phyloP scores from a whole-genome alignment of 2,113 vertebrate species.

The Psilopsiagon aurifrons region DNA sequence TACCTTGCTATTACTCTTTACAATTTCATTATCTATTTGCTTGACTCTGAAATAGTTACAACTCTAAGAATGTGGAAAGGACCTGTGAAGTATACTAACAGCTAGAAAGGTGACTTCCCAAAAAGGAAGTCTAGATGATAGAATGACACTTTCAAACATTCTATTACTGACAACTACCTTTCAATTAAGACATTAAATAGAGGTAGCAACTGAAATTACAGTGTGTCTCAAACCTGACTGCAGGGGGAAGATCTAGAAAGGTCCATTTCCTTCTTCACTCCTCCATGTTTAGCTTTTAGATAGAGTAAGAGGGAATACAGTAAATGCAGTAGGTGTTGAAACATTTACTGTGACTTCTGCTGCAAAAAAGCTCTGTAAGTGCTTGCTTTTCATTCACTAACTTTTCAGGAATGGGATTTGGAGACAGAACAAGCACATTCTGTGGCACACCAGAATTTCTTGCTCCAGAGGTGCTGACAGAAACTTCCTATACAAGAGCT shows the following conservation, averaged over 20 bases:
- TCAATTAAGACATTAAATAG: neutral
- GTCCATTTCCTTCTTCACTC: neutral
- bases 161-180: neutral
- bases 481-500: constrained; percentile 96
- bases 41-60: neutral
- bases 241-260: neutral
- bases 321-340: neutral
- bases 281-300: neutral
- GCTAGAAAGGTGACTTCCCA: neutral
- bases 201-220: neutral
- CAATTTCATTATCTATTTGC: neutral
- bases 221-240: neutral
- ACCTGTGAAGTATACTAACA: neutral
- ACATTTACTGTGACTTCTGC: neutral
- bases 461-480: constrained; percentile 96
- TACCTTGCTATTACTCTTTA: neutral
- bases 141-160: neutral
- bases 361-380: neutral
- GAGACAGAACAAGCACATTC: constrained; percentile 96
- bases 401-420: constrained; percentile 95
- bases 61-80: neutral
- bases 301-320: neutral
- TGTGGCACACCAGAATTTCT: constrained; percentile 98
- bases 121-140: neutral
- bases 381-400: constrained; percentile 20